phyloP scores from a whole-genome alignment of 92 coral and sea anemone genomes.

The Porites rus region DNA sequence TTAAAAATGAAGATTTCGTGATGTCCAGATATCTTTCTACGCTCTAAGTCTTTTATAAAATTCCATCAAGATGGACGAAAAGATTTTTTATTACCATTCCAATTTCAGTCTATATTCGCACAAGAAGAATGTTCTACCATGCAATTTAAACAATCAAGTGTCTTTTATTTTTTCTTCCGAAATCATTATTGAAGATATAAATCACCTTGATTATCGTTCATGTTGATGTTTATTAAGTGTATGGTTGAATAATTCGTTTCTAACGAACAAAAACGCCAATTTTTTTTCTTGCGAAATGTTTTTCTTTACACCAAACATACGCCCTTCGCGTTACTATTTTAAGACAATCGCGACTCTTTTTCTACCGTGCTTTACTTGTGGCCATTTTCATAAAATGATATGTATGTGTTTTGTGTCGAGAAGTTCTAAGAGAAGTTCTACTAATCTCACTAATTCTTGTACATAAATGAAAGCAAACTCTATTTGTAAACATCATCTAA shows the following conservation, averaged over 20 bases:
- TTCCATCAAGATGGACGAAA: neutral
- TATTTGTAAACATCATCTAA: slow-evolving; percentile 2
- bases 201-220: slow-evolving; percentile 3
- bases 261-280: neutral
- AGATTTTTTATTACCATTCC: neutral
- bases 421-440: slow-evolving; percentile 47
- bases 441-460: neutral
- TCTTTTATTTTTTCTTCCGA: neutral
- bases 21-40: neutral
- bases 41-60: slow-evolving; percentile 31
- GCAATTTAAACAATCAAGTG: neutral
- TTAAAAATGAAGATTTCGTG: slow-evolving; percentile 20
- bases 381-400: neutral
- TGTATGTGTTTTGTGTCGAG: slow-evolving; percentile 8
- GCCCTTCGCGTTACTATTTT: neutral
- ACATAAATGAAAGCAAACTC: slow-evolving; percentile 25
- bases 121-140: neutral
- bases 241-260: neutral
- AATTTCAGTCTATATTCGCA: neutral
- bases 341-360: neutral
- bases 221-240: neutral
- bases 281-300: neutral
- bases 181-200: neutral
- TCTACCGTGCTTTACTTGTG: neutral
- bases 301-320: neutral